These are phyloP conservation scores for Macrocentrus cingulum DNA, from an alignment of 1,140 invertebrate species.

Conservation along the genomic window DNA sequence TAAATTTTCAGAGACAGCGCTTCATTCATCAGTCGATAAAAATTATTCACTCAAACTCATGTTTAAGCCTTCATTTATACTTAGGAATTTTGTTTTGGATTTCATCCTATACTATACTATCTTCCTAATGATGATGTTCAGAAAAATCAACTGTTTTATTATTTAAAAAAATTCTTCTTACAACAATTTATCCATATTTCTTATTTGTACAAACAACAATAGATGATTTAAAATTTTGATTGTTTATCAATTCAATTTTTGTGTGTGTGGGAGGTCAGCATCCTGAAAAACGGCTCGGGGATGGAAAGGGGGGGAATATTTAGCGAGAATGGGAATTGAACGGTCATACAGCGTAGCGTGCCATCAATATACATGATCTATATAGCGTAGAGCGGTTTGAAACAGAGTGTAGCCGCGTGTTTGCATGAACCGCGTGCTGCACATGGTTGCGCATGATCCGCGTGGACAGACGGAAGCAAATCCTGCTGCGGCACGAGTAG, in stretches of 20 bases:
- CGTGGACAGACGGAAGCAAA: conserved; percentile 25
- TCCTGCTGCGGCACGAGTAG: background rate
- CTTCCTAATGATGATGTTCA: too few relatives aligned
- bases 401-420: conserved; percentile 12
- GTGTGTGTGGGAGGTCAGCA: too few relatives aligned
- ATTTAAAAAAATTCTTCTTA: too few relatives aligned
- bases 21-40: too few relatives aligned
- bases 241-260: too few relatives aligned
- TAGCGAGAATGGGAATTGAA: conserved; percentile 20
- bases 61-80: too few relatives aligned
- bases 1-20: conserved; percentile 12
- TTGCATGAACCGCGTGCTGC: conserved; percentile 17
- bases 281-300: background rate
- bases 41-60: too few relatives aligned
- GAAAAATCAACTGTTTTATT: background rate
- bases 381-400: conserved; percentile 32
- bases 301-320: background rate
- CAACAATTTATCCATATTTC: too few relatives aligned
- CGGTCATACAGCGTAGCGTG: conserved; percentile 31
- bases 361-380: conserved; percentile 53
- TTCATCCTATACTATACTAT: too few relatives aligned
- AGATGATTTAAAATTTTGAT: too few relatives aligned
- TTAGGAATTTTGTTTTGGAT: too few relatives aligned
- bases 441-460: conserved; percentile 22
- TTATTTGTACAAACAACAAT: too few relatives aligned